These are phyloP conservation scores for Rhynchopsitta pachyrhyncha DNA, from an alignment of 2,113 vertebrate genomes.

Conservation along the genomic window DNA sequence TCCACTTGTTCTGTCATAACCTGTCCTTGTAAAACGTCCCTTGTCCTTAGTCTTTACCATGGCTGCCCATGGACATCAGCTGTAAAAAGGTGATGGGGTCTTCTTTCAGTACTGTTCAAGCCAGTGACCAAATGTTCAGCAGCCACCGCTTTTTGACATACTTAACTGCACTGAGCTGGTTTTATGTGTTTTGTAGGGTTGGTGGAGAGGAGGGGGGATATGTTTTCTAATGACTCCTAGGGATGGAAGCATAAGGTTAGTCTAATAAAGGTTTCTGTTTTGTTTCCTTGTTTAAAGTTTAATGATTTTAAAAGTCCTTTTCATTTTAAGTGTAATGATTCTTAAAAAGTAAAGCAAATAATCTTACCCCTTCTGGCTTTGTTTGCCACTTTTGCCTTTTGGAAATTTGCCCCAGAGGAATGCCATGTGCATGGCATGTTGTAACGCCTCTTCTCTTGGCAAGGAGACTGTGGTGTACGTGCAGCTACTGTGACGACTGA, in stretches of 20 bases:
- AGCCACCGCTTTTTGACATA: fast-evolving
- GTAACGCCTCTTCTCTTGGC: neutral
- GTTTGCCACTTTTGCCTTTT: neutral
- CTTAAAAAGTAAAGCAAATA: neutral
- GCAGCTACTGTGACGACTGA: fast-evolving
- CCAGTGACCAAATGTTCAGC: neutral
- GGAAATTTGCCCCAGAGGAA: neutral
- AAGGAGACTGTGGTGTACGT: fast-evolving
- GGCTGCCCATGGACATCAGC: neutral
- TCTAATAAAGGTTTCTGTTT: neutral
- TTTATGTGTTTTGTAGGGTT: neutral
- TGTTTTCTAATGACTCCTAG: neutral
- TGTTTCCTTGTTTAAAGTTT: neutral
- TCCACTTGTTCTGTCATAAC: neutral
- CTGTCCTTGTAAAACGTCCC: neutral
- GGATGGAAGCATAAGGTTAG: neutral
- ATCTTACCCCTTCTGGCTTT: neutral
- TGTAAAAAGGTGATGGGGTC: neutral
- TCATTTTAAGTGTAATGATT: neutral
- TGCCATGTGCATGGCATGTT: neutral
- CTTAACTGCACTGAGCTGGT: neutral
- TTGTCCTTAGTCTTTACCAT: neutral
- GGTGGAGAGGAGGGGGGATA: neutral
- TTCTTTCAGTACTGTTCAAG: neutral
- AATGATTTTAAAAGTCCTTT: neutral